phyloP scores from a whole-genome alignment of 1,140 invertebrate genomes.

The Meloidogyne exigua region DNA sequence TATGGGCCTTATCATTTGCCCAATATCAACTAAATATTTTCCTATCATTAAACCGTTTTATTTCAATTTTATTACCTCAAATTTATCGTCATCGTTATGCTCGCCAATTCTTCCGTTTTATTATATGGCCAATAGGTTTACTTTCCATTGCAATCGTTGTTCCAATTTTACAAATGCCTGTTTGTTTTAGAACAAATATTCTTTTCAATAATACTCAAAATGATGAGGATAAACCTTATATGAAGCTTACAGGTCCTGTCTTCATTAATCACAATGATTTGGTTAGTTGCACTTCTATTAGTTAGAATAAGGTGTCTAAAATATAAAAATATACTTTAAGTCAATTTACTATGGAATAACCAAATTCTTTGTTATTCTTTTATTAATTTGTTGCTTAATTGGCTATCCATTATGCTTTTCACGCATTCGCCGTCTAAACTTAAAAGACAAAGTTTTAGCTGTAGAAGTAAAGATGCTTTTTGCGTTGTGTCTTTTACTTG shows the following conservation, averaged over 20 bases:
- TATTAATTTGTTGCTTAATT: not conserved
- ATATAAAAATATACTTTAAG: not conserved
- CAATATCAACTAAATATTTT: constrained; percentile 19
- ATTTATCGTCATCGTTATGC: not conserved
- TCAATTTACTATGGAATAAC: constrained; percentile 11
- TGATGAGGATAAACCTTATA: not conserved
- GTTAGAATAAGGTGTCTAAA: no score
- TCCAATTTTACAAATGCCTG: constrained; percentile 19
- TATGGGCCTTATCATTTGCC: constrained; percentile 14
- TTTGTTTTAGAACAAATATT: constrained; percentile 18
- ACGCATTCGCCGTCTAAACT: not conserved
- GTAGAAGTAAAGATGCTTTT: constrained; percentile 20
- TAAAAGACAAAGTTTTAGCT: constrained; percentile 9
- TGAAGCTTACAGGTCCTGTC: constrained; percentile 16
- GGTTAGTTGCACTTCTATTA: not conserved
- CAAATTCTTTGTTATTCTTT: constrained; percentile 2
- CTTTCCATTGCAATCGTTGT: not conserved
- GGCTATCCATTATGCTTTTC: not conserved
- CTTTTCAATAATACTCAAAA: not conserved
- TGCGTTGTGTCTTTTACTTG: constrained; percentile 1
- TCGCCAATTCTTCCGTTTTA: not conserved
- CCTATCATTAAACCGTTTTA: constrained; percentile 22
- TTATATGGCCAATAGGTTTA: not conserved
- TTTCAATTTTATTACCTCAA: constrained; percentile 18
- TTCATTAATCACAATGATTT: not conserved